A percentile compares a stretch with the other conserved stretches of the same genome.
phyloP scores from a whole-genome alignment of 2,888 invertebrate genomes.

The Melanchra persicariae region DNA sequence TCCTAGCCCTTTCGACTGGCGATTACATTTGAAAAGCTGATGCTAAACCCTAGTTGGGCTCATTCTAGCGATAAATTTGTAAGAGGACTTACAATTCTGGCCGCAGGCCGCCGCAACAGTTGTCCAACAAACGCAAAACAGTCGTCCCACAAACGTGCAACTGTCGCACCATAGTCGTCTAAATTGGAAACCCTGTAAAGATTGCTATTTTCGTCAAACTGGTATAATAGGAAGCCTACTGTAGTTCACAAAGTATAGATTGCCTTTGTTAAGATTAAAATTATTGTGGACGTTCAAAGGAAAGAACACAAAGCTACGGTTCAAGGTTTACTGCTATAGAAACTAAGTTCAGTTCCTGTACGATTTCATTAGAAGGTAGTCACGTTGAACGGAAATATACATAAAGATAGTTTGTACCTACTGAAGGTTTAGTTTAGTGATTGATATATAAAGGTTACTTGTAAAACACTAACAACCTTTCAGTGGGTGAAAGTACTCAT shows the following conservation, averaged over 20 bases:
- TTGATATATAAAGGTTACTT: background rate
- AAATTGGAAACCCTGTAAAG: slow-evolving; percentile 62
- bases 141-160: background rate
- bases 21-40: slow-evolving; percentile 46
- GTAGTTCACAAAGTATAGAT: slow-evolving; percentile 70
- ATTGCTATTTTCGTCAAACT: slow-evolving; percentile 63
- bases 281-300: slow-evolving; percentile 72
- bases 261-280: slow-evolving; percentile 74
- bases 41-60: slow-evolving; percentile 27
- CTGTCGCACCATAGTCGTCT: background rate
- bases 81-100: background rate
- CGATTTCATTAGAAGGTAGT: slow-evolving; percentile 32
- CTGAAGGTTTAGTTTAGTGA: background rate
- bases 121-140: background rate
- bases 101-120: background rate
- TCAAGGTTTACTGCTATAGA: slow-evolving; percentile 58
- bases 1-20: slow-evolving; percentile 34
- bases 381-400: slow-evolving; percentile 19
- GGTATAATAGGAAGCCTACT: slow-evolving; percentile 75
- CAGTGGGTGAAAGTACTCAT: too few species aligned
- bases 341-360: slow-evolving; percentile 55
- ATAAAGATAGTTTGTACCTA: background rate
- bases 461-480: too few species aligned
- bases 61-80: slow-evolving; percentile 46
- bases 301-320: slow-evolving; percentile 59